These are phyloP conservation scores for Mastacembelus armatus DNA, from an alignment of 2,797 vertebrate species.

Conservation along the genomic window DNA sequence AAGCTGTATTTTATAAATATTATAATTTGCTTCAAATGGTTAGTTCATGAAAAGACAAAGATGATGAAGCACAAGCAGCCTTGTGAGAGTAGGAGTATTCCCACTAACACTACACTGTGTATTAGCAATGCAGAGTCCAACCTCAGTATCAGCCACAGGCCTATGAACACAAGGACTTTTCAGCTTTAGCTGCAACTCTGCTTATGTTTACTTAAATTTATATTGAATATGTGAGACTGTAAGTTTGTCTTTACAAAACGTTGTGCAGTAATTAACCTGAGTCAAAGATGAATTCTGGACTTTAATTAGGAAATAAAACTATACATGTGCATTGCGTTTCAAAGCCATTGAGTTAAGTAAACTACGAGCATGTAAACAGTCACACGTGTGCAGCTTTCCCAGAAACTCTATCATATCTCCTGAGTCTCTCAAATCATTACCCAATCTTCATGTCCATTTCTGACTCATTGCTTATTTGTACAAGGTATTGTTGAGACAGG, in stretches of 20 bases:
- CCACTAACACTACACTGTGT: slow-evolving; percentile 17
- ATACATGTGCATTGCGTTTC: background rate
- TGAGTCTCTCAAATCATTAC: slow-evolving; percentile 66
- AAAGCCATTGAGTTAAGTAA: slow-evolving; percentile 24
- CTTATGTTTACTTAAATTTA: background rate
- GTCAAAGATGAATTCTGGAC: slow-evolving; percentile 22
- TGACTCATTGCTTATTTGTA: slow-evolving; percentile 79
- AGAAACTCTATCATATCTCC: slow-evolving; percentile 60
- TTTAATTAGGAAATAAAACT: slow-evolving; percentile 1
- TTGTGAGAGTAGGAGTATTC: slow-evolving; percentile 14
- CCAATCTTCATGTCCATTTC: slow-evolving; percentile 62
- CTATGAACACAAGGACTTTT: slow-evolving; percentile 24
- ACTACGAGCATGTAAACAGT: slow-evolving; percentile 49
- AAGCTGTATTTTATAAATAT: slow-evolving; percentile 39
- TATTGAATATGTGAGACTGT: slow-evolving; percentile 2
- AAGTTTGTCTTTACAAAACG: slow-evolving; percentile 8
- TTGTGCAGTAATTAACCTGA: background rate
- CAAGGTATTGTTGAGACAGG: slow-evolving; percentile 78
- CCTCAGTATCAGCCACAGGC: slow-evolving; percentile 40
- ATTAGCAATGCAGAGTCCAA: slow-evolving; percentile 25
- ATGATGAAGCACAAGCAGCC: slow-evolving; percentile 3
- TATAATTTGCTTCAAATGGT: slow-evolving; percentile 25
- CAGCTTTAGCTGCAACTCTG: slow-evolving; percentile 20
- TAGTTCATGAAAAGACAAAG: slow-evolving; percentile 27
- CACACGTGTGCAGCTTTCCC: slow-evolving; percentile 52